These are phyloP conservation scores for Empidonax traillii DNA, from an alignment of 2,113 vertebrate species.

Conservation along the genomic window DNA sequence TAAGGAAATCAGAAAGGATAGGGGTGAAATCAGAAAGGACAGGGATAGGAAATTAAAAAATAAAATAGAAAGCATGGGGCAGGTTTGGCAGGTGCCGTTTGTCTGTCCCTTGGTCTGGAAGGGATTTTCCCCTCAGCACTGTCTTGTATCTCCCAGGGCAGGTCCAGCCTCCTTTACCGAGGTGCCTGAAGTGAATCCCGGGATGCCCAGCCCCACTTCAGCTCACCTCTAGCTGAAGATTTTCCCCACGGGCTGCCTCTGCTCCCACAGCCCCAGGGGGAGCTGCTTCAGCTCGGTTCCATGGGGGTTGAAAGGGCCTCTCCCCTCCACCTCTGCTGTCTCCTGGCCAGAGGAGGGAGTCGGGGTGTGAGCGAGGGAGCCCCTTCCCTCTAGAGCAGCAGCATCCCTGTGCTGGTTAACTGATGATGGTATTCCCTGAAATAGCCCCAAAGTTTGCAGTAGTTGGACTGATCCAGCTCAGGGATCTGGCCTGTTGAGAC, in stretches of 20 bases:
- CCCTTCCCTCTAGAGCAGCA: not conserved
- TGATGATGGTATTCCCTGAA: not conserved
- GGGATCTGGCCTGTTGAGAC: not conserved
- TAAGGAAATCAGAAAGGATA: not conserved
- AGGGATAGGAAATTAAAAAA: not conserved
- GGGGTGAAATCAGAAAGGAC: too few relatives aligned
- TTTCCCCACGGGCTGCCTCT: rapidly evolving
- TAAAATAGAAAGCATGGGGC: not conserved
- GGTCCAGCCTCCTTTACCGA: rapidly evolving
- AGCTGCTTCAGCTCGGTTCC: not conserved
- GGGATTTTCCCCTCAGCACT: not conserved
- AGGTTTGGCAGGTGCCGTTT: not conserved
- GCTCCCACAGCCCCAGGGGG: not conserved
- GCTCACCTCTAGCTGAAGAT: not conserved
- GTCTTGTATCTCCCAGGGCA: not conserved
- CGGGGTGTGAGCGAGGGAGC: rapidly evolving
- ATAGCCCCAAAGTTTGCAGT: not conserved
- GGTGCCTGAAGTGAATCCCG: not conserved
- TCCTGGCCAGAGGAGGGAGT: not conserved
- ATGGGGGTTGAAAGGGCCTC: not conserved
- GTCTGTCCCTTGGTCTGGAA: not conserved
- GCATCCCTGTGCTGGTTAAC: not conserved
- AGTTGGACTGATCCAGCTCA: not conserved
- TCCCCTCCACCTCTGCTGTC: not conserved
- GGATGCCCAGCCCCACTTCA: not conserved